Evolutionary conservation across 2,113 vertebrate genomes (phyloP).

Genomic region (Probosciger aterrimus): DNA sequence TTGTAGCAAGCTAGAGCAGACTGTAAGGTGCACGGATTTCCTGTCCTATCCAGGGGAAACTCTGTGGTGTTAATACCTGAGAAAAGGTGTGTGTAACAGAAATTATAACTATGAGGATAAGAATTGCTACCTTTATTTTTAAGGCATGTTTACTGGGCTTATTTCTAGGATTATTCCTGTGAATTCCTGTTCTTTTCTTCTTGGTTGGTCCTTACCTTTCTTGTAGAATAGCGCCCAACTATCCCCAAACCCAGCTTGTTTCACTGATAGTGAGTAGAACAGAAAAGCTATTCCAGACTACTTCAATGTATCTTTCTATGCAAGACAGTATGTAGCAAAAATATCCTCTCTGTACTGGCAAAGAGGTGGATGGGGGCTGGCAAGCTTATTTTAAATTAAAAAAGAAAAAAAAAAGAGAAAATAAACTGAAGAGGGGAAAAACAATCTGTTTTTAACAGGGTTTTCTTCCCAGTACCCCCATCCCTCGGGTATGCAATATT

Average conservation of each 20-base stretch:
- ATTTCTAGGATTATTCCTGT: not conserved
- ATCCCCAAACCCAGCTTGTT: not conserved
- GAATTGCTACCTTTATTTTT: not conserved
- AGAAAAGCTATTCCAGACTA: not conserved
- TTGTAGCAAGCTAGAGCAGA: not conserved
- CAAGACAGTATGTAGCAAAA: not conserved
- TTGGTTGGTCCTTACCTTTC: not conserved
- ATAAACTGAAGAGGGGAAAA: not conserved
- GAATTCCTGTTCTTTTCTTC: not conserved
- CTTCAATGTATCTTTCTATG: not conserved
- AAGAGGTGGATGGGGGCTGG: not conserved
- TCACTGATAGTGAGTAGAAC: not conserved
- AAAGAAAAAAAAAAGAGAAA: too few species aligned
- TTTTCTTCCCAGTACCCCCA: constrained; percentile 19
- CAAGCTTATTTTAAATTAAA: not conserved
- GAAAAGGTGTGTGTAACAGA: not conserved
- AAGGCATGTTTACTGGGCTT: not conserved
- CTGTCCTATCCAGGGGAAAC: not conserved
- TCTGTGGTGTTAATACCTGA: not conserved
- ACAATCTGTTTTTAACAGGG: constrained; percentile 20
- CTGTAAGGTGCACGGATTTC: not conserved
- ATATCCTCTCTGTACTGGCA: not conserved
- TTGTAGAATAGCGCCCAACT: not conserved
- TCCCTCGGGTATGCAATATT: constrained; percentile 17
- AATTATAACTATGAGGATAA: not conserved